phyloP scores from a whole-genome alignment of 2,888 invertebrate genomes.

The Cheilosia vulpina region DNA sequence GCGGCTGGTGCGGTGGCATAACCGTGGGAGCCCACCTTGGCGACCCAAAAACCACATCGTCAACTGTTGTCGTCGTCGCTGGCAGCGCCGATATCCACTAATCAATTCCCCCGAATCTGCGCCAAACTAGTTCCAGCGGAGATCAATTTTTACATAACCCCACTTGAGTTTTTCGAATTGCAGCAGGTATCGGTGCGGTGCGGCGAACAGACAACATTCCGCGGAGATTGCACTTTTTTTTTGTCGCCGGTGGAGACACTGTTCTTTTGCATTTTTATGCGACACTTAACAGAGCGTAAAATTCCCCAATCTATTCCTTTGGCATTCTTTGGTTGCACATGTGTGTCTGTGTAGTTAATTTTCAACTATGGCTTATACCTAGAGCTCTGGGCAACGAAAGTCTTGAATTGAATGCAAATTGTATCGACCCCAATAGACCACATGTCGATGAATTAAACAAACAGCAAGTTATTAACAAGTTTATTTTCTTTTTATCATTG shows the following conservation, averaged over 20 bases:
- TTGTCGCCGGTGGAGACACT: conserved; percentile 28
- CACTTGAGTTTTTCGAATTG: conserved; percentile 46
- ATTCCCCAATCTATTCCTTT: conserved; percentile 21
- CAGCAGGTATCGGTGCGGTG: conserved; percentile 1
- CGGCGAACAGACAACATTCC: conserved; percentile 58
- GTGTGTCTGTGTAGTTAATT: background rate
- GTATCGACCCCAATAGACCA: conserved; percentile 37
- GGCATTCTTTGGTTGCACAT: conserved; percentile 5
- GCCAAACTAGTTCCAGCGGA: conserved; percentile 65
- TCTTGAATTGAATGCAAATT: conserved; percentile 2
- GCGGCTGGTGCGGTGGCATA: conserved; percentile 43
- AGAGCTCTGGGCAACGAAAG: background rate
- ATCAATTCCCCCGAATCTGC: conserved; percentile 69
- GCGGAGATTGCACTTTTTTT: conserved; percentile 32
- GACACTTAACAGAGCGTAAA: conserved; percentile 60
- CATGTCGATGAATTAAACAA: conserved; percentile 31
- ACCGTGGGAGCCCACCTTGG: conserved; percentile 67
- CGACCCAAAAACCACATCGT: conserved; percentile 70
- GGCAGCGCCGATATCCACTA: conserved; percentile 54
- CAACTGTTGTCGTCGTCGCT: conserved; percentile 17
- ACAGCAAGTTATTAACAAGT: conserved; percentile 35
- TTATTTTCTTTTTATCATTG: conserved; percentile 50
- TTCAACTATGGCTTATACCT: background rate
- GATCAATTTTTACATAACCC: conserved; percentile 65
- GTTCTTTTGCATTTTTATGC: conserved; percentile 49